Evolutionary conservation across 2,797 vertebrate genomes (phyloP), one percentile per base, ranked within the genome.

Genomic region (Lateolabrax maculatus): DNA sequence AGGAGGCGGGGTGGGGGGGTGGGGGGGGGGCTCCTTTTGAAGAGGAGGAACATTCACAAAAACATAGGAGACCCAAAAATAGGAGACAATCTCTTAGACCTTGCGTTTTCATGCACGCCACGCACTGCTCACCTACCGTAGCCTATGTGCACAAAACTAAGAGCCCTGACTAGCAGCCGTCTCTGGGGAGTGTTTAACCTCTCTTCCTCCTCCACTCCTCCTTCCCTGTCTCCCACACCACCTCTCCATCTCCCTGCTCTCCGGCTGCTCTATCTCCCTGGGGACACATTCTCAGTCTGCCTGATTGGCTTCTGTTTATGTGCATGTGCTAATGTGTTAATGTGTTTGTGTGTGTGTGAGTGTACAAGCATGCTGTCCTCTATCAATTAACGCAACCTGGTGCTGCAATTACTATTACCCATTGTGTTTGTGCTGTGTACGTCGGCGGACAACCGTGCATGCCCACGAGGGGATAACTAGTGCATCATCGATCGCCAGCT

Each of bases 351-450:
- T 75, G 84, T 79, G 34, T 77, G 84, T 78, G 83, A 75, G 84
- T 65, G 81, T 46, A 71, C 75, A 62, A 73, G 77, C 87, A 87
- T 84, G 88, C 79, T 77, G 81, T 90, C 87, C 73, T 93, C 89
- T 80, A 94, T 95, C 92, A 91, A 91, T 94, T 94, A 94, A 84
- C 27, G 36, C 85, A 84, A 88, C 90, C 87, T 90, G 88, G 83
- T 68, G 87, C 81, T 84, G 87, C 89, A 90, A 92, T 94, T 92
- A 91, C 69, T 84, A 75, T 77, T 46, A 46, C 9, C 74, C 77
- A 71, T 75, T 88, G 85, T 91, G 83, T 84, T 78, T 46, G 23
- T 3, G 75, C 43, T 2, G 81, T 77, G 83, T 57, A 41, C 51
- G 66, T 70, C 37, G 8, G 19, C 9, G 58, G 71, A 80, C 84